Evolutionary conservation across 2,888 invertebrate species (phyloP).

Genomic region (Cheilosia variabilis): DNA sequence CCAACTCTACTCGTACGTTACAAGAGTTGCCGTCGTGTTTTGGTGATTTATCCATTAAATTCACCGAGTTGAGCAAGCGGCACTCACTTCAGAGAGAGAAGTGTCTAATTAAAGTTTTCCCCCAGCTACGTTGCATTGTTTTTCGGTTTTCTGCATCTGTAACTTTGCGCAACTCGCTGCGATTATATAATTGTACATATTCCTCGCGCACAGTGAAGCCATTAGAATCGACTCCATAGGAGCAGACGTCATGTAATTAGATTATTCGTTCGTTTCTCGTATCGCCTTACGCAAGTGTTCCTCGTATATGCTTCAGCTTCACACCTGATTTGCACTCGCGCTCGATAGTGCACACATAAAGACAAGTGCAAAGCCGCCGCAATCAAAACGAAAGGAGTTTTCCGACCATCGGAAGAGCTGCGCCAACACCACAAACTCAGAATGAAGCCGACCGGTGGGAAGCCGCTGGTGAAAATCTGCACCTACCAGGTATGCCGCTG

Average conservation of each 20-base stretch:
- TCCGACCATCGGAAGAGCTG: conserved; percentile 17
- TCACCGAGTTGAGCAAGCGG: conserved; percentile 35
- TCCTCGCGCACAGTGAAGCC: conserved; percentile 37
- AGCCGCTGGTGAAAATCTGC: conserved; percentile 80
- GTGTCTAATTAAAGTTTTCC: conserved; percentile 69
- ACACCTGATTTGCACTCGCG: conserved; percentile 63
- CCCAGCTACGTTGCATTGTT: conserved; percentile 65
- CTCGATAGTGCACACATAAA: conserved; percentile 62
- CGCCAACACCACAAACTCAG: conserved; percentile 47
- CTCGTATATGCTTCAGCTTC: conserved; percentile 49
- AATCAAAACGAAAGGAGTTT: conserved; percentile 8
- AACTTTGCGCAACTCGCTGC: conserved; percentile 30
- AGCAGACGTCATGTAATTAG: conserved; percentile 64
- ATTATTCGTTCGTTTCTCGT: conserved; percentile 31
- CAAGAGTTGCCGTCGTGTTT: conserved; percentile 64
- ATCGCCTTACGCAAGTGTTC: conserved; percentile 67
- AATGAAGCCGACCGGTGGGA: conserved; percentile 79
- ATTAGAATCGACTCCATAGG: conserved; percentile 51
- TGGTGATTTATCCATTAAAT: conserved; percentile 64
- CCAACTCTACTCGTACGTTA: neutral
- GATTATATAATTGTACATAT: conserved; percentile 57
- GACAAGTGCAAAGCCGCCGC: conserved; percentile 14
- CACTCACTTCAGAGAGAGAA: conserved; percentile 2
- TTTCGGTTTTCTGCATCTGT: conserved; percentile 44
- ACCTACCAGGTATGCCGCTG: conserved; percentile 79